phyloP scores from a whole-genome alignment of 2,797 vertebrate species.

The Salmo trutta region DNA sequence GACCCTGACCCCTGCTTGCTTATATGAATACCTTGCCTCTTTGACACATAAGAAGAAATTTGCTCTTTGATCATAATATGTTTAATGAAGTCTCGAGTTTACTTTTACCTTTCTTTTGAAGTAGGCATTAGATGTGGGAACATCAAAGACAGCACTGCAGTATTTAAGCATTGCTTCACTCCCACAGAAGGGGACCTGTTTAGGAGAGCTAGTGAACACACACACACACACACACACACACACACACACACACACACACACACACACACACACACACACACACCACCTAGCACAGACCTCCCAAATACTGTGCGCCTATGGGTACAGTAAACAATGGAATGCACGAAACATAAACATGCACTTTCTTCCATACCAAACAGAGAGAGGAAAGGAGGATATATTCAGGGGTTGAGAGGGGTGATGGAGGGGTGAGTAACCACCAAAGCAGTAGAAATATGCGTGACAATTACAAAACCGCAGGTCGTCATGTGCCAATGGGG shows the following conservation, averaged over 20 bases:
- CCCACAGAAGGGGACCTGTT: neutral
- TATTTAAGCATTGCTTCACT: neutral
- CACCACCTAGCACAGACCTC: conserved; percentile 8
- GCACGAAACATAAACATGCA: neutral
- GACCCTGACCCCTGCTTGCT: neutral
- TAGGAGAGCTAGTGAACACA: neutral
- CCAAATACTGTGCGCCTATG: neutral
- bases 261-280: conserved; percentile 1
- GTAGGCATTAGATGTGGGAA: neutral
- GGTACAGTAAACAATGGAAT: neutral
- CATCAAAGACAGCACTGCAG: neutral
- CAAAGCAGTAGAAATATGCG: neutral
- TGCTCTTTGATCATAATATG: neutral
- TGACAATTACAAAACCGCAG: neutral
- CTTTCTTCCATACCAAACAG: neutral
- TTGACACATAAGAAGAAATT: neutral
- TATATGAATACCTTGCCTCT: no score
- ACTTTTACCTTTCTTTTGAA: neutral
- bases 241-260: conserved; percentile 11
- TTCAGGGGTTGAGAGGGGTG: neutral
- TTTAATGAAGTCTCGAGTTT: neutral
- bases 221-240: conserved; percentile 14
- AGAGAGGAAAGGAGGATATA: neutral
- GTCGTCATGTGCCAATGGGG: neutral
- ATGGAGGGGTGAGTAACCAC: neutral